Conservation (phyloP, 2,113 vertebrate genomes). For the Scytalopus superciliaris region DNA sequence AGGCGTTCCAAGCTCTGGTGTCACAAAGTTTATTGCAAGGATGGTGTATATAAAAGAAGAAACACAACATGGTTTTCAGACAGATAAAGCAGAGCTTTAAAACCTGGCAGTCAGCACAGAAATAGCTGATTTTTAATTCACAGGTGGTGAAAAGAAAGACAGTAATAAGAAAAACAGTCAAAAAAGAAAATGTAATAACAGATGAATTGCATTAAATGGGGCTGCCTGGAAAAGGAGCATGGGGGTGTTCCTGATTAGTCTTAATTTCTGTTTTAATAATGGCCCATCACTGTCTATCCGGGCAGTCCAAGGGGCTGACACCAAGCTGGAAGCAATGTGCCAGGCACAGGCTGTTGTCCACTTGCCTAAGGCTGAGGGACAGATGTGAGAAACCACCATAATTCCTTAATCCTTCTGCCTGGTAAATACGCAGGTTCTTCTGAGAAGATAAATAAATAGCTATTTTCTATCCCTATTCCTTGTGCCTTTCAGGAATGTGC, state of each 20-base stretch:
- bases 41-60: slow-evolving; percentile 11
- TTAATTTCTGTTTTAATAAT: neutral
- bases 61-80: neutral
- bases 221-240: neutral
- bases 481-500: neutral
- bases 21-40: slow-evolving; percentile 13
- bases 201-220: neutral
- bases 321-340: neutral
- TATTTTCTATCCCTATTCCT: neutral
- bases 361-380: neutral
- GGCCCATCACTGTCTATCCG: neutral
- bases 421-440: neutral
- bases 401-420: neutral
- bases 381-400: neutral
- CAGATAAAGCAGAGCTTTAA: slow-evolving; percentile 1
- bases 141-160: neutral
- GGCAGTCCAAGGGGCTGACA: neutral
- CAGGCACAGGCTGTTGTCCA: fast-evolving
- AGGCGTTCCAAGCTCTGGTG: neutral
- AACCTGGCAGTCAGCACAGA: neutral
- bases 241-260: neutral
- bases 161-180: fast-evolving
- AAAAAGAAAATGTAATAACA: neutral
- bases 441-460: neutral
- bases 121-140: neutral